Base-by-base conservation (phyloP, 2,888 invertebrate species). In the Patella ulyssiponensis region DNA sequence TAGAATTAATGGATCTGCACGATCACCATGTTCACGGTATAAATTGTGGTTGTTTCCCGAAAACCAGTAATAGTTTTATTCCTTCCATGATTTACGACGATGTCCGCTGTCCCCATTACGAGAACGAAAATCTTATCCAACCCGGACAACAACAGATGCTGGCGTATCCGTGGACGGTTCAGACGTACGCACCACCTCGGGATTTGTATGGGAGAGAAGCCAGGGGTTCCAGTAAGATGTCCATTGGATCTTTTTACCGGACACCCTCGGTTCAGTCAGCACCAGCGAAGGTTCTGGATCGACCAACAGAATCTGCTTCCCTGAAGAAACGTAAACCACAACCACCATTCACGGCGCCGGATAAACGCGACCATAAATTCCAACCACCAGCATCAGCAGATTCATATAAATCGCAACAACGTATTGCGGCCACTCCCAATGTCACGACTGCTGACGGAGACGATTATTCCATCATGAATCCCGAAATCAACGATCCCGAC, bases 61-160 rank as follows among this genome's bases (percentile, higher is more conserved):
- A 80, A 15, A 82, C 85, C 7, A 86, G 86, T 75, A 81, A 77
- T 74, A 82, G 80, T 72, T 80, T 82, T 20, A 84, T 86, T 15
- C 87, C 87, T 0, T 85, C 87, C 56, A 87, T 87, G 87, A 81
- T 86, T 53, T 87, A 87, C 64, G 87, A 87, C 73, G 83, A 81
- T 73, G 80, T 87, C n/a, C 78, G 80, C 9, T 87, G 87, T 70
- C 85, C 84, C 2, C 87, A 87, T 56, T 77, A 78, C 58, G 80
- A 79, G n/a, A 71, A 83, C 17, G 75, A 80, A 3, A 79, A 81
- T 7, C 84, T 84, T 64, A 83, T 85, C 11, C 87, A 85, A 54
- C 87, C 86, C 2, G 87, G 85, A 0, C 85, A 85, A 72, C 80
- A 82, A 53, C 81, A 83, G 53, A 82, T 84, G 70, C 86, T 87